phyloP scores from a whole-genome alignment of 2,113 vertebrate genomes.

The Crotophaga sulcirostris region DNA sequence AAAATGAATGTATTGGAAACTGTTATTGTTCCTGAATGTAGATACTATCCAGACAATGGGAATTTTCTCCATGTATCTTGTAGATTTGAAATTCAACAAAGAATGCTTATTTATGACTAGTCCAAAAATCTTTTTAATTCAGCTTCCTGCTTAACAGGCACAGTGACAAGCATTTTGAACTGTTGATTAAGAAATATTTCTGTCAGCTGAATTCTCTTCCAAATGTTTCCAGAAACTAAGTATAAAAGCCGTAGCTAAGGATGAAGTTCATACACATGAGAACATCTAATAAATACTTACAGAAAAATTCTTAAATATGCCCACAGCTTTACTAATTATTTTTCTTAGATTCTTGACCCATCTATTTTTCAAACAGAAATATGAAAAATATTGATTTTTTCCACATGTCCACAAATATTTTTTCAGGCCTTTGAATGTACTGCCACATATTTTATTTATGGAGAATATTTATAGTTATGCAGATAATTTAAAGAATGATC shows the following conservation, averaged over 20 bases:
- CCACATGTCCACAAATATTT: constrained; percentile 2
- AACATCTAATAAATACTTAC: background rate
- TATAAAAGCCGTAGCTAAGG: background rate
- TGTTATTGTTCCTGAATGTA: background rate
- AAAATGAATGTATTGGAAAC: background rate
- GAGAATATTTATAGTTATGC: background rate
- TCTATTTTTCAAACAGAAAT: background rate
- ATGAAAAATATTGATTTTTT: background rate
- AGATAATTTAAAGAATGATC: background rate
- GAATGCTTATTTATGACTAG: background rate
- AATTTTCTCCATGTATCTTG: background rate
- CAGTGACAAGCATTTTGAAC: background rate
- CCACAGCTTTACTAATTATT: background rate
- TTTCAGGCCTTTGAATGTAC: background rate
- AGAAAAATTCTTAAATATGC: background rate
- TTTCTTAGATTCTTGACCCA: background rate
- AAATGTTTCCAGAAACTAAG: background rate
- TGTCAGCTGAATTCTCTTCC: background rate
- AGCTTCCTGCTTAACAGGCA: background rate
- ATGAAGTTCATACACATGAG: background rate
- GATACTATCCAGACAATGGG: background rate
- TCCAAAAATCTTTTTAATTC: background rate
- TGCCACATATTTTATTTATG: background rate
- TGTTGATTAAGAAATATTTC: background rate
- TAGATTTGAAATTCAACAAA: background rate